Evolutionary conservation across 2,888 invertebrate species (phyloP), one percentile per base, ranked within the genome.

Genomic region (Philaethria dido): DNA sequence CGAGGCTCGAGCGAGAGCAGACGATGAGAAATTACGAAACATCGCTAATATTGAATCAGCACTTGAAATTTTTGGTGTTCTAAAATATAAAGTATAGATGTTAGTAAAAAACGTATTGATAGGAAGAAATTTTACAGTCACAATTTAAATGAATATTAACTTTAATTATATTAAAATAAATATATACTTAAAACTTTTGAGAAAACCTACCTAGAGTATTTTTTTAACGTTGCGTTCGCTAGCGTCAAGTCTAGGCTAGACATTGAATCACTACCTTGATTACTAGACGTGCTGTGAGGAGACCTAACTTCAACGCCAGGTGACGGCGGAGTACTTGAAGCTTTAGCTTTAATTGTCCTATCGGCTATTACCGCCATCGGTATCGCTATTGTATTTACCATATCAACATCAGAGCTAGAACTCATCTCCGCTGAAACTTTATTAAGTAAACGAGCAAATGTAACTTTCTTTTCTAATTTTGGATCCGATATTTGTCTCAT

Each of bases 41-140:
- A 96, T 96, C 11, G 96, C 96, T 70, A 96, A 85, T 72, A 96
- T 95, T 0, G 96, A 96, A 84, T 97, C 96, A 11, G 96, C 96
- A 79, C 96, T 96, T 33, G 96, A 94, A 60, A 95, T 95, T 84
- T 96, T 96, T 73, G 94, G 93, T 55, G 93, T 88, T 76, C 92
- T 88, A 78, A 77, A 86, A 81, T 73, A 72, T 67, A 29, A 59
- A 60, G 62, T 60, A 20, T 8, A 33, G 11, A n/a, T 82, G 22
- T 83, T 76, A 70, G 61, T 44, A 59, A 44, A 22, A 69, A 0
- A 57, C 42, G 5, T 50, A 39, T 36, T 36, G 9, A 39, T 39
- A 39, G 33, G 33, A 33, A 1, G 8, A 33, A 33, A 33, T 33
- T 33, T 3, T 13, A 39, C 2, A 13, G 13, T 39, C 39, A 39